Evolutionary conservation across 2,888 invertebrate genomes (phyloP), one percentile per base, ranked within the genome.

Genomic region (Neoascia interrupta): DNA sequence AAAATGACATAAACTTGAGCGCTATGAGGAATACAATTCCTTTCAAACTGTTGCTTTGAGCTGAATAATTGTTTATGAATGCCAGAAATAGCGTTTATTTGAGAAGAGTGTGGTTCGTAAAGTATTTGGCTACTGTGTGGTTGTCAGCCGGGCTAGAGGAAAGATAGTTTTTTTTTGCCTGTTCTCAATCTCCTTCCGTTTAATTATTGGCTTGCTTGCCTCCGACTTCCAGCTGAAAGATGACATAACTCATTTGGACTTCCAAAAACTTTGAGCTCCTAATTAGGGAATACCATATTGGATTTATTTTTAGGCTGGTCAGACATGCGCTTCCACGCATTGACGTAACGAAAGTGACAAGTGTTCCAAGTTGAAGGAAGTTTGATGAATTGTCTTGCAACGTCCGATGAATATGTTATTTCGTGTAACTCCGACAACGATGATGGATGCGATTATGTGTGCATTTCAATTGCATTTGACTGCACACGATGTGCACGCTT

Each of bases 381-480:
- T 73, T 61, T 41, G 41, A 45, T 31, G 26, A 68, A 73, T 73
- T 79, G 19, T 73, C 66, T 68, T 79, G 73, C 79, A 79, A 51
- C 37, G 34, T 41, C 49, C 49, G 56, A 56, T 54, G 73, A 72
- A 66, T 79, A 61, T 79, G 36, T 79, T 79, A 79, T 73, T 61
- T 49, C 60, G 73, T 79, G 79, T 79, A 68, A 79, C 66, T 51
- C 72, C 61, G 51, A 56, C n/a, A n/a, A n/a, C 73, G 79, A 73
- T 79, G 79, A 79, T 79, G 73, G 49, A 79, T 79, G 54, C 41
- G 79, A 73, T 79, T 56, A 54, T 43, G 70, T 43, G 61, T 73
- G 73, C 66, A 79, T 79, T 73, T 61, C 73, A 73, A 66, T 79
- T 79, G 73, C 76, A 76, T 70, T 61, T 31, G n/a, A 16, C 31